These are phyloP conservation scores for Eulemur mongoz DNA, from an alignment of 2,797 vertebrate genomes.

Conservation along the genomic window DNA sequence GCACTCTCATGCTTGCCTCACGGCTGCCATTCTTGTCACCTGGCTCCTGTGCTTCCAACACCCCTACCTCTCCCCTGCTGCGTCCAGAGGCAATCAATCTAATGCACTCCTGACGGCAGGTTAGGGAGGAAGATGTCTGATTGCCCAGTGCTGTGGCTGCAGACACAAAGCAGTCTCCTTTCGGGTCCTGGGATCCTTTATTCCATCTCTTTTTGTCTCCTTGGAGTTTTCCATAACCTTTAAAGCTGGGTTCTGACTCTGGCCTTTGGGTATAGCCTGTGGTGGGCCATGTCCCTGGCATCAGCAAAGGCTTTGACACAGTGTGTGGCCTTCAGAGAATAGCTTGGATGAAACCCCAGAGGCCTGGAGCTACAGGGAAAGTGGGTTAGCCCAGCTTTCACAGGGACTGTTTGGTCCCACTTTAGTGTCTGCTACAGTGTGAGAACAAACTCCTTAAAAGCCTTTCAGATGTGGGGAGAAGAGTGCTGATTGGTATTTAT, in stretches of 20 bases:
- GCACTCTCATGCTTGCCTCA: constrained; percentile 83
- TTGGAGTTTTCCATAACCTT: not conserved
- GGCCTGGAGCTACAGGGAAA: constrained; percentile 20
- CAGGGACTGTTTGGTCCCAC: constrained; percentile 85
- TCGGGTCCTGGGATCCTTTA: not conserved
- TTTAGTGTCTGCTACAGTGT: constrained; percentile 80
- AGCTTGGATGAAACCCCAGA: not conserved
- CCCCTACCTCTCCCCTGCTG: constrained; percentile 82
- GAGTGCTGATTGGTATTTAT: constrained; percentile 24
- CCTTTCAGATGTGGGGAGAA: constrained; percentile 81
- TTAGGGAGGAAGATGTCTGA: not conserved
- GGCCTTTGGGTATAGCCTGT: constrained; percentile 47
- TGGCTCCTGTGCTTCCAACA: constrained; percentile 71
- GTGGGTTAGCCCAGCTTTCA: not conserved
- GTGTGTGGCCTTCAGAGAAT: constrained; percentile 9
- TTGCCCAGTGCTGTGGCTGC: not conserved
- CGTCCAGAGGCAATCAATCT: constrained; percentile 58
- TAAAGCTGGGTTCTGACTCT: not conserved
- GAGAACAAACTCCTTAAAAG: constrained; percentile 85
- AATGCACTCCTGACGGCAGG: constrained; percentile 51
- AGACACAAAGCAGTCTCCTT: not conserved
- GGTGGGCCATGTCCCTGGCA: not conserved
- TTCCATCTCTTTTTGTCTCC: not conserved
- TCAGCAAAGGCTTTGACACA: constrained; percentile 18
- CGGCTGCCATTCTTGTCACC: constrained; percentile 49